Evolutionary conservation across 2,113 vertebrate species (phyloP).

Genomic region (Eonycteris spelaea): DNA sequence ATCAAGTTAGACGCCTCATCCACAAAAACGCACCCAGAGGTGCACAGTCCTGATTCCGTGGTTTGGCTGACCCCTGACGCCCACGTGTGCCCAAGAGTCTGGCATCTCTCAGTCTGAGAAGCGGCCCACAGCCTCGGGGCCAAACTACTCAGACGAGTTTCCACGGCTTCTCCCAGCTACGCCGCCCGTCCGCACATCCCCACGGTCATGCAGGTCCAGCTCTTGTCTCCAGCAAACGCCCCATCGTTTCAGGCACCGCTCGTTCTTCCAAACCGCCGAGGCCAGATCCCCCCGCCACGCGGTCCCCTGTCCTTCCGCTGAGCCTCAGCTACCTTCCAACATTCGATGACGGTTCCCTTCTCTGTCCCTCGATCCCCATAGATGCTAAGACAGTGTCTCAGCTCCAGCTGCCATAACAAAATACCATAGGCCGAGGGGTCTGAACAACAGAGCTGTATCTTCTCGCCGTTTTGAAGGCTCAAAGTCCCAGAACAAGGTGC

Average conservation of each 20-base stretch:
- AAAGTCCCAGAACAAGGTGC: background rate
- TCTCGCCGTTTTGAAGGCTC: background rate
- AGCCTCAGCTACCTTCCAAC: background rate
- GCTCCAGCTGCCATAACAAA: background rate
- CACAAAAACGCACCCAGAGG: background rate
- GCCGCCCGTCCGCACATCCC: background rate
- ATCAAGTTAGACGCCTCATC: background rate
- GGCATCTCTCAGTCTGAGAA: background rate
- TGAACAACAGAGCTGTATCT: background rate
- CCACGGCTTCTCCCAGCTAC: background rate
- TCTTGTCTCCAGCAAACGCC: background rate
- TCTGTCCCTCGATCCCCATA: background rate
- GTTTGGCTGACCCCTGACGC: background rate
- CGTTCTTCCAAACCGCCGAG: background rate
- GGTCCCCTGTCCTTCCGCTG: background rate
- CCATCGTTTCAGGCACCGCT: fast-evolving
- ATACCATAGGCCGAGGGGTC: too few species aligned
- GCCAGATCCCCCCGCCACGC: background rate
- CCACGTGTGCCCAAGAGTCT: background rate
- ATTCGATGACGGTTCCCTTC: background rate
- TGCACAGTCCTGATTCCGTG: background rate
- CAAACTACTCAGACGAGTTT: background rate
- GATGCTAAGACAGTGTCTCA: background rate
- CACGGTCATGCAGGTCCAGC: background rate
- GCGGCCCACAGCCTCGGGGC: background rate